Evolutionary conservation across 2,888 invertebrate genomes (phyloP), one percentile per base, ranked within the genome.

Genomic region (Noctua janthina): DNA sequence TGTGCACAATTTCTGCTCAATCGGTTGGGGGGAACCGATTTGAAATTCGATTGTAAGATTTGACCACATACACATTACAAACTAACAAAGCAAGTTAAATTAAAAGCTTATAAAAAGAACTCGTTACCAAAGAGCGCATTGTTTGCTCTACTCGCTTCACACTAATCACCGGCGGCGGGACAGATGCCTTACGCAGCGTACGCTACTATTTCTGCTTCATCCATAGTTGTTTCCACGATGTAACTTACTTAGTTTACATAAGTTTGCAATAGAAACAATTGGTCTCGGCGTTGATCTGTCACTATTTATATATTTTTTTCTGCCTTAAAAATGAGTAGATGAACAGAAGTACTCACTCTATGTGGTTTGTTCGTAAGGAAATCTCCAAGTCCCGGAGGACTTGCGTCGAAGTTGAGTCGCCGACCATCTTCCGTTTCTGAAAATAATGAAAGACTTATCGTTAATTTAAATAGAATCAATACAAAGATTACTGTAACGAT

Each of bases 331-430:
- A n/a, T 11, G 5, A 49, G 5, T 2, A 39, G 1, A 0, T 17
- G 11, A 46, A 35, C 59, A 23, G 35, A 35, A 64, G 0, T 71
- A 97, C 98, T 98, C 96, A 99, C 99, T 99, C 99, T 94, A 99
- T 99, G 96, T 99, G 99, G 97, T 99, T 99, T 88, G 99, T 99
- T 93, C 99, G 98, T 92, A 99, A 97, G 70, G 99, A 99, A 94
- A 99, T 99, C 97, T 99, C 99, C 95, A 99, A 97, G 97, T 99
- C 99, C 93, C 99, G 98, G 86, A 99, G 97, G 91, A 99, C 99
- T 97, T 99, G 99, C 70, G 99, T 99, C 79, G 99, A 99, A 84
- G 99, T 99, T 74, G 99, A 98, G 95, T 99, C 99, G 82, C 99
- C 99, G 85, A 99, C 98, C 98, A 99, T 99, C 97, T 99, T 99